Evolutionary conservation across 1,140 invertebrate species (phyloP).

Genomic region (Physella acuta): DNA sequence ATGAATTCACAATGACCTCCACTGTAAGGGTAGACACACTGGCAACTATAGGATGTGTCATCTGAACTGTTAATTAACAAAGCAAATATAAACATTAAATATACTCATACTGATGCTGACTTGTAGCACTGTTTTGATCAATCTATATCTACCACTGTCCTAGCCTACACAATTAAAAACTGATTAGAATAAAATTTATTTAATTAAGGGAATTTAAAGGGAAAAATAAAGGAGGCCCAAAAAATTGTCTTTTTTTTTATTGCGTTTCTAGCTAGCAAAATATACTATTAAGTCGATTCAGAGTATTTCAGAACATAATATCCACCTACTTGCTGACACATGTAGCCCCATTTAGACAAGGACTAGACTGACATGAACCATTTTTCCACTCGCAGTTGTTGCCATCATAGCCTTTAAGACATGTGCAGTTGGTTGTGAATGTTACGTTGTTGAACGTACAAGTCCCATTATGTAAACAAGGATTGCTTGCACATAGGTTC

Average conservation of each 20-base stretch:
- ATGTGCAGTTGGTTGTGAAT: conserved; percentile 3
- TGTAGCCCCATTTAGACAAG: conserved; percentile 9
- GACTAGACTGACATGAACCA: background rate
- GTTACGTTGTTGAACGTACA: background rate
- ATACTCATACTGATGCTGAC: too few relatives aligned
- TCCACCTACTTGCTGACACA: conserved; percentile 9
- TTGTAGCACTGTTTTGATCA: too few relatives aligned
- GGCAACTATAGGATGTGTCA: background rate
- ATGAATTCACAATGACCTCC: conserved; percentile 2
- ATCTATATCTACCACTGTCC: too few relatives aligned
- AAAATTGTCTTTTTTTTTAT: too few relatives aligned
- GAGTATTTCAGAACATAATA: too few relatives aligned
- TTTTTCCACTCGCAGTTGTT: background rate
- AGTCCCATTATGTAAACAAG: conserved; percentile 9
- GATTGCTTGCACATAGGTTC: background rate
- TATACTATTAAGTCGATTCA: too few relatives aligned
- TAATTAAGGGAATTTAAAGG: too few relatives aligned
- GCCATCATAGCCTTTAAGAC: background rate
- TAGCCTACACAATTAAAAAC: too few relatives aligned
- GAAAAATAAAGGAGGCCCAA: too few relatives aligned
- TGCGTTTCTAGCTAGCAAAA: too few relatives aligned
- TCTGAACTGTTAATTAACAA: conserved; percentile 8
- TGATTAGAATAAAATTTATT: too few relatives aligned
- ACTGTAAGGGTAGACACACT: conserved; percentile 7
- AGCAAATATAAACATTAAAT: too few relatives aligned